Evolutionary conservation across 2,797 vertebrate species (phyloP).

Genomic region (Choloepus didactylus): DNA sequence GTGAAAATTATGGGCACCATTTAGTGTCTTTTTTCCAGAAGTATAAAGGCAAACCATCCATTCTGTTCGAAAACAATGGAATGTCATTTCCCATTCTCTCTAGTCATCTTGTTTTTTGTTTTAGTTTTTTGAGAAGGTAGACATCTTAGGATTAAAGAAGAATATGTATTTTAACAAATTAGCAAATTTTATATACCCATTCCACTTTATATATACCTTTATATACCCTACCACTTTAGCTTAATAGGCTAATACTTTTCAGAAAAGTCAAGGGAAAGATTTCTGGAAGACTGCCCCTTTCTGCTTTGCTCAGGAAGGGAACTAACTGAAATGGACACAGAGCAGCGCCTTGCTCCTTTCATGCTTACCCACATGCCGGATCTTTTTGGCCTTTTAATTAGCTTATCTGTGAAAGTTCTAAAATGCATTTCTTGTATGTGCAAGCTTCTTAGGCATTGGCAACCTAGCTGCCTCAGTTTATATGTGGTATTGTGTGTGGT

Average conservation of each 20-base stretch:
- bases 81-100: neutral
- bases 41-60: neutral
- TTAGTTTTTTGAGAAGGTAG: constrained; percentile 7
- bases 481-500: neutral
- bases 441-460: neutral
- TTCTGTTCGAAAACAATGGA: neutral
- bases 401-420: neutral
- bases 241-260: neutral
- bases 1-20: neutral
- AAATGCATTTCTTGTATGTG: neutral
- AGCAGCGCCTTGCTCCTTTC: too few species aligned
- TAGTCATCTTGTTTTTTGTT: neutral
- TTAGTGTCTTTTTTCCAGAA: constrained; percentile 26
- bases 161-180: neutral
- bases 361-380: neutral
- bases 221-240: neutral
- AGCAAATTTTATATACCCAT: constrained; percentile 25
- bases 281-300: neutral
- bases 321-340: neutral
- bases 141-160: constrained; percentile 18
- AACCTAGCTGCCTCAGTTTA: neutral
- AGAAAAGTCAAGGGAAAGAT: constrained; percentile 13
- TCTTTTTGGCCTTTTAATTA: neutral
- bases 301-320: constrained; percentile 9
- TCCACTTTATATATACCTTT: neutral